Conservation (phyloP, 1,140 invertebrate genomes). For the Gonatopus flavifemur region DNA sequence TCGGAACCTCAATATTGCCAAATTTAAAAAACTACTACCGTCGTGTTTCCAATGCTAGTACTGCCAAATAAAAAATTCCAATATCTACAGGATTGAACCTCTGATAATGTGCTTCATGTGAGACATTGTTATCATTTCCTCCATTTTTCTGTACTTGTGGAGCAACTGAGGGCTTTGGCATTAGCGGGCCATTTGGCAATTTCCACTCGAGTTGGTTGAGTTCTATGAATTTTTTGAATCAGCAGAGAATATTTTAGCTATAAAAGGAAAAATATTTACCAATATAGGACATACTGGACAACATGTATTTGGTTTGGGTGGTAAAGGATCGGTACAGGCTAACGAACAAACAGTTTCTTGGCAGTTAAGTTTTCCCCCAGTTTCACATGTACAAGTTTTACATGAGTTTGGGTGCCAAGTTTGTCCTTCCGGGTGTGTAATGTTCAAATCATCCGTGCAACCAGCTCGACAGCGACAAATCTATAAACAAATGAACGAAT, state of each 20-base stretch:
- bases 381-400: slow-evolving; percentile 45
- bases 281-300: slow-evolving; percentile 48
- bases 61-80: too few species aligned
- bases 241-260: not conserved
- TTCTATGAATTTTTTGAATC: too few species aligned
- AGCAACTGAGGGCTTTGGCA: too few species aligned
- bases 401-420: slow-evolving; percentile 47
- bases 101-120: too few species aligned
- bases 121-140: too few species aligned
- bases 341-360: slow-evolving; percentile 48
- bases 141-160: too few species aligned
- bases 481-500: slow-evolving; percentile 27
- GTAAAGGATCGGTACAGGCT: slow-evolving; percentile 43
- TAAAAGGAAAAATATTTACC: slow-evolving; percentile 27
- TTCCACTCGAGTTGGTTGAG: too few species aligned
- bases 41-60: too few species aligned
- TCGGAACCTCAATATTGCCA: too few species aligned
- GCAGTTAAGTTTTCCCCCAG: slow-evolving; percentile 42
- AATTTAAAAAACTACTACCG: too few species aligned
- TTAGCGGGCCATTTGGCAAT: too few species aligned
- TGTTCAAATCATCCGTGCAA: slow-evolving; percentile 45
- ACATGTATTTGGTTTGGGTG: slow-evolving; percentile 41
- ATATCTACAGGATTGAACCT: too few species aligned
- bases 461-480: slow-evolving; percentile 44
- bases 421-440: slow-evolving; percentile 43